Conservation (phyloP, 2,888 invertebrate genomes). For the Cantharis rustica region DNA sequence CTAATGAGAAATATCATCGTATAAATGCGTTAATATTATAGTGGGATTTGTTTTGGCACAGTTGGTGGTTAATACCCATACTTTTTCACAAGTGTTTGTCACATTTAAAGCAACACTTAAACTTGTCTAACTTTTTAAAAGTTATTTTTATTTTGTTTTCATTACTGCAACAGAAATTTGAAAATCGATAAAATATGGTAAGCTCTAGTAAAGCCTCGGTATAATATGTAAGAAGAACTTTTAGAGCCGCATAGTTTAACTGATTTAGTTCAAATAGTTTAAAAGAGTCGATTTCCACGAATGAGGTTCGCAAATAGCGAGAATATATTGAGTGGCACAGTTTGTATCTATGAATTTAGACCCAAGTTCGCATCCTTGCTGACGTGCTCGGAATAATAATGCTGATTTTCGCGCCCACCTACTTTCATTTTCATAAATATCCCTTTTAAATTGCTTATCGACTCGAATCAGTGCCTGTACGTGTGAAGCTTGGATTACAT, state of each 20-base stretch:
- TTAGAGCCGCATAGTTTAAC: constrained; percentile 46
- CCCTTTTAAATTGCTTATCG: constrained; percentile 51
- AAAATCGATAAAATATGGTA: neutral
- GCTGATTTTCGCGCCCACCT: constrained; percentile 45
- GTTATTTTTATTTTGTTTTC: neutral
- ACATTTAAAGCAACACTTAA: constrained; percentile 2
- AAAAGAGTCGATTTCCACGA: constrained; percentile 47
- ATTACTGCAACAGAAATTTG: neutral
- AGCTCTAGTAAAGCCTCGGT: neutral
- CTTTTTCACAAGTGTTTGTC: constrained; percentile 40
- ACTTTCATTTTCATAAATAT: constrained; percentile 52
- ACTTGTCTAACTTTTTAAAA: constrained; percentile 1
- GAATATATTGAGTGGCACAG: constrained; percentile 48
- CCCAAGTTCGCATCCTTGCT: constrained; percentile 42
- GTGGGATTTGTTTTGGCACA: constrained; percentile 39
- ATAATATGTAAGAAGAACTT: constrained; percentile 29
- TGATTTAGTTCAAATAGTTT: constrained; percentile 46
- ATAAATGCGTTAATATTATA: constrained; percentile 36
- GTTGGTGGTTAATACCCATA: constrained; percentile 39
- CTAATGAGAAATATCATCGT: constrained; percentile 40
- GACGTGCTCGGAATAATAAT: constrained; percentile 48
- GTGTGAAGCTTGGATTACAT: constrained; percentile 35
- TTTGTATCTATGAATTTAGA: constrained; percentile 43
- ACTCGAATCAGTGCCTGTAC: constrained; percentile 42
- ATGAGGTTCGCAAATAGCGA: constrained; percentile 44